Conservation (phyloP, 1,140 invertebrate genomes). For the Pachypeltis micranthus region DNA sequence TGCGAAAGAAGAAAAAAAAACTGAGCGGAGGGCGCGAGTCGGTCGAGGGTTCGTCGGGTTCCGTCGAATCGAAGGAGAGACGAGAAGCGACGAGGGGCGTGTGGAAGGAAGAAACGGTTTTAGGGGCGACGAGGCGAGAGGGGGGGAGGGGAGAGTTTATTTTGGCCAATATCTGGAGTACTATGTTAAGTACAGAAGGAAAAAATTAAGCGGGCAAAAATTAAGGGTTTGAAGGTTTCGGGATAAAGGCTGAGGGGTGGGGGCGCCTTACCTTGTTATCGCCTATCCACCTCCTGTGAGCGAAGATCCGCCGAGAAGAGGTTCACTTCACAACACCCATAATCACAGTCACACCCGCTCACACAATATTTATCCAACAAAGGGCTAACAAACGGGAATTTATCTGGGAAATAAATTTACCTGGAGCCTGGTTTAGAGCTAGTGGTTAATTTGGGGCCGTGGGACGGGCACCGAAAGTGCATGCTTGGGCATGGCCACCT, state of each 20-base stretch:
- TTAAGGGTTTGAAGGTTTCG: background rate
- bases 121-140: background rate
- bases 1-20: background rate
- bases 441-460: conserved; percentile 6
- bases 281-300: conserved; percentile 1
- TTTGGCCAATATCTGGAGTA: background rate
- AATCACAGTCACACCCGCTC: background rate
- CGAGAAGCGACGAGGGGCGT: background rate
- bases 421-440: conserved; percentile 6
- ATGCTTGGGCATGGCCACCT: conserved; percentile 19
- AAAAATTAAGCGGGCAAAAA: no score
- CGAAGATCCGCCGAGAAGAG: background rate
- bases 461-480: conserved; percentile 11
- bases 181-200: background rate
- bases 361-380: background rate
- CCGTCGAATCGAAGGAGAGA: no score
- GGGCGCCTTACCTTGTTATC: conserved; percentile 12
- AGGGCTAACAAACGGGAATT: background rate
- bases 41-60: no score
- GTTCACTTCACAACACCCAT: conserved; percentile 20
- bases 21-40: no score
- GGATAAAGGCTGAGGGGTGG: conserved; percentile 11
- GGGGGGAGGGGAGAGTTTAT: background rate
- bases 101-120: background rate
- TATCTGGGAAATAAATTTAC: background rate